Percentiles rank a stretch among this genome's conserved stretches.
phyloP scores from a whole-genome alignment of 2,888 invertebrate genomes.

The Eurytoma californica region DNA sequence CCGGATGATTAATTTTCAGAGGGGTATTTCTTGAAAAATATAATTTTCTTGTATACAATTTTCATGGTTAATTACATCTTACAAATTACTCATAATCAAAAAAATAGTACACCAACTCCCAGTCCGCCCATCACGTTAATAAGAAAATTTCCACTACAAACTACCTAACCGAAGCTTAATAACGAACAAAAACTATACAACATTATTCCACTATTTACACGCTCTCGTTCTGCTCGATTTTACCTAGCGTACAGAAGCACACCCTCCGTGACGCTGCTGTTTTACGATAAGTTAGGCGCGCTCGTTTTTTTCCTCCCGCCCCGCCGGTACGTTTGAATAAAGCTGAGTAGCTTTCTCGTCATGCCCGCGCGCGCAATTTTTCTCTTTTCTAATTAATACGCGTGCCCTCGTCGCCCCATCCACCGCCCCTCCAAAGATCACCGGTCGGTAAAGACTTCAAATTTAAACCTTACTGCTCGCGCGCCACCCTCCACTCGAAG shows the following conservation, averaged over 20 bases:
- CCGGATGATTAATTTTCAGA: no score
- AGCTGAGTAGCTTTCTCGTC: neutral
- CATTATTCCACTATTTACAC: no score
- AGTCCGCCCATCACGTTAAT: no score
- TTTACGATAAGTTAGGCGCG: slow-evolving; percentile 41
- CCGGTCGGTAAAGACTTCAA: slow-evolving; percentile 65
- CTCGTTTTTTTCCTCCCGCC: neutral
- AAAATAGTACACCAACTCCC: no score
- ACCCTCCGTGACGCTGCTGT: slow-evolving; percentile 21
- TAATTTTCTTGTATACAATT: no score
- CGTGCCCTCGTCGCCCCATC: slow-evolving; percentile 34
- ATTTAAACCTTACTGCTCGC: slow-evolving; percentile 63
- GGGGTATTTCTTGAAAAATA: no score
- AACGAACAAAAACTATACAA: slow-evolving; percentile 13
- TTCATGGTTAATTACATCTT: no score
- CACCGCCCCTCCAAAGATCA: slow-evolving; percentile 59
- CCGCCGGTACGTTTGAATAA: neutral
- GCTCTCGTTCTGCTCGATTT: no score
- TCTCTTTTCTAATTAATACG: slow-evolving; percentile 30
- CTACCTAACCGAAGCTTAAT: slow-evolving; percentile 7
- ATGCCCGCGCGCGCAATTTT: slow-evolving; percentile 1
- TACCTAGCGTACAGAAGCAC: no score
- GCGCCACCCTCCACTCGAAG: slow-evolving; percentile 12
- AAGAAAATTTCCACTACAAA: neutral
- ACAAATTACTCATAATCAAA: no score